Evolutionary conservation across 2,113 vertebrate genomes (phyloP).

Genomic region (Phalacrocorax carbo): DNA sequence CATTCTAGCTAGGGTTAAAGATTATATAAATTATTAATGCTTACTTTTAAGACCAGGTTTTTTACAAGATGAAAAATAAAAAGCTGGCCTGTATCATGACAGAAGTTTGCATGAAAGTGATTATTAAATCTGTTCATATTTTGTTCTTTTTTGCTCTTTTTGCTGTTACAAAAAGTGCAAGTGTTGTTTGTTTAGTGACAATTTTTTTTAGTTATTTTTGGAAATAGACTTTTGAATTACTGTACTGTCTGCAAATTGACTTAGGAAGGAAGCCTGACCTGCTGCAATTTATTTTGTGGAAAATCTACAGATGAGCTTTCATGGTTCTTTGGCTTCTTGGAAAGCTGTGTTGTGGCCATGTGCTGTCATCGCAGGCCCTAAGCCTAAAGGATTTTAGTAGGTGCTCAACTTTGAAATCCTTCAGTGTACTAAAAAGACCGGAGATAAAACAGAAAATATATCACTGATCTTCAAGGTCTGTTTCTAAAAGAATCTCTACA

Average conservation of each 20-base stretch:
- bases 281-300: neutral
- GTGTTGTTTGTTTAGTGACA: neutral
- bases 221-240: neutral
- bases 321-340: constrained; percentile 21
- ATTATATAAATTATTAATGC: neutral
- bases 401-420: neutral
- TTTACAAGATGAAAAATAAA: neutral
- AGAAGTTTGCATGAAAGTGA: neutral
- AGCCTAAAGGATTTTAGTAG: neutral
- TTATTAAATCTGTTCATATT: neutral
- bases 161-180: neutral
- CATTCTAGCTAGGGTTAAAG: neutral
- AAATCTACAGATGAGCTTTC: neutral
- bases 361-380: neutral
- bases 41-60: neutral
- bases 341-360: neutral
- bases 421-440: neutral
- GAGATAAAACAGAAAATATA: neutral
- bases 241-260: neutral
- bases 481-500: neutral
- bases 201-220: neutral
- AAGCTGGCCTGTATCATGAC: neutral
- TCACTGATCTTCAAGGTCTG: rapidly evolving
- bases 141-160: neutral
- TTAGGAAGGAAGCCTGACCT: neutral